Conservation (phyloP, 2,888 invertebrate genomes). For the Bhutanitis thaidina region DNA sequence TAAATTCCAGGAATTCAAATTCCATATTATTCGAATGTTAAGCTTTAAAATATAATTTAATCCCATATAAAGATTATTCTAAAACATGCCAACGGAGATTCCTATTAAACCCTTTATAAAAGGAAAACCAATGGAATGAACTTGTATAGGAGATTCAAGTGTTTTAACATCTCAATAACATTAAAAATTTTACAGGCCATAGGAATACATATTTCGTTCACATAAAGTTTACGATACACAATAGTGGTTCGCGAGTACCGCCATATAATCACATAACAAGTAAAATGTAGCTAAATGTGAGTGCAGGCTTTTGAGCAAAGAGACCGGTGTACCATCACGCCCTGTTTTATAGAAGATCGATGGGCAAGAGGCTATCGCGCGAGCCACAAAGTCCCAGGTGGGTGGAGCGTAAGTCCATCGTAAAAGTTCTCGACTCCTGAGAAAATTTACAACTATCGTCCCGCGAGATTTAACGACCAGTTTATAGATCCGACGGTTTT, state of each 20-base stretch:
- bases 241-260: constrained; percentile 7
- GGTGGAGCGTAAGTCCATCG: constrained; percentile 65
- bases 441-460: constrained; percentile 73
- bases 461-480: constrained; percentile 73
- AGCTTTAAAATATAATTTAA: too few species aligned
- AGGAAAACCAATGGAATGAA: neutral
- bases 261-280: constrained; percentile 13
- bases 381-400: constrained; percentile 67
- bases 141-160: neutral
- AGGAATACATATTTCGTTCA: constrained; percentile 13
- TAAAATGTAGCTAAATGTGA: constrained; percentile 24
- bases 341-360: constrained; percentile 60
- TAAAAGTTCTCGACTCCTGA: constrained; percentile 63
- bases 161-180: constrained; percentile 16
- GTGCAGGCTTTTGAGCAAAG: constrained; percentile 29
- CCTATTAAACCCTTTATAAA: neutral
- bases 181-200: constrained; percentile 16
- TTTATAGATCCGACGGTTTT: constrained; percentile 73
- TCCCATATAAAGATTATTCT: too few species aligned
- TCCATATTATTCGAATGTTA: too few species aligned
- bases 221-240: constrained; percentile 13
- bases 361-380: constrained; percentile 44
- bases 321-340: constrained; percentile 34
- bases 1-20: too few species aligned
- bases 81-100: neutral